Base-by-base conservation (phyloP, 2,113 vertebrate genomes). In the Rousettus leschenaultii region DNA sequence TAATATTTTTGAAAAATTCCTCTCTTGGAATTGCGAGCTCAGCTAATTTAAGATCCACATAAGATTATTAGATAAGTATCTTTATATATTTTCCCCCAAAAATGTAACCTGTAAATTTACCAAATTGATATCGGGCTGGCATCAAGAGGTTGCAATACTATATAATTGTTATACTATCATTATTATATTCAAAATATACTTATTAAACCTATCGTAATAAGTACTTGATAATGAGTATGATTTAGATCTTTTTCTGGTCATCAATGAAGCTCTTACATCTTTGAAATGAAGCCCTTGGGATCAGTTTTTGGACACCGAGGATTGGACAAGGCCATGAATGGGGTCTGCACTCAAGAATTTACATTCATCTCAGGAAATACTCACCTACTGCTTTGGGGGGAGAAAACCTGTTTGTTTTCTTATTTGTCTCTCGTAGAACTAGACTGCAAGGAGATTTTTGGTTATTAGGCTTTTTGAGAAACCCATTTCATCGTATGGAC, bases 401-500 rank as follows among this genome's bases (percentile, higher is more conserved):
- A 53, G 10, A 18, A 77, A 83, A 51, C 22, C 38, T 78, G 14
- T 70, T 73, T 96, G 45, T 53, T 84, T 97, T 74, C 51, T 85
- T 70, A 86, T 73, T 77, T 43, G 59, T 45, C 28, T 89, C 77
- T 89, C 71, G 65, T 55, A 92, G 94, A 86, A 90, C 15, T 74
- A 88, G 88, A 48, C 53, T 82, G 10, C 21, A 51, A 57, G 93
- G 77, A 77, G 51, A 74, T 63, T 88, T 88, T 22, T 43, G 43
- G 38, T 55, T 85, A 51, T 53, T 57, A 21, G 43, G 45, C 80
- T 90, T 95, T 94, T 85, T 82, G 38, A 88, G 87, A 43, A 94
- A 53, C 53, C 18, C 30, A 48, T 51, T 94, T 95, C 88, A 90
- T 85, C 48, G 35, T 26, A 53, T 7, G 19, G 86, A 71, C 28